phyloP scores from a whole-genome alignment of 2,113 vertebrate species.

The Sapayoa aenigma region DNA sequence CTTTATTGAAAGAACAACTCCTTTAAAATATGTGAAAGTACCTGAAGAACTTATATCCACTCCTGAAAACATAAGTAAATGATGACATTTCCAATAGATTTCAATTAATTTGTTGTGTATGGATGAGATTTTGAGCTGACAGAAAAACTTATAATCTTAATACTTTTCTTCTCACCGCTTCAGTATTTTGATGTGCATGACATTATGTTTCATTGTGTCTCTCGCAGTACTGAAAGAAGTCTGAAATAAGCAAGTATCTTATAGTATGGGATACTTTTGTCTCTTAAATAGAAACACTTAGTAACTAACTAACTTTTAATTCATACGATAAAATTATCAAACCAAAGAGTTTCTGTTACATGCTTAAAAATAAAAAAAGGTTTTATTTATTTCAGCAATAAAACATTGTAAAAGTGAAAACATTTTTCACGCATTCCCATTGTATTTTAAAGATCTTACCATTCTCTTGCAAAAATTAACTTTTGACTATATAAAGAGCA shows the following conservation, averaged over 20 bases:
- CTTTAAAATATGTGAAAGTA: neutral
- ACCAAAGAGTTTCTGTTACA: neutral
- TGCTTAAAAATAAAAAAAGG: neutral
- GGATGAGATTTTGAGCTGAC: neutral
- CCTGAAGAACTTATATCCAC: neutral
- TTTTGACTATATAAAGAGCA: neutral
- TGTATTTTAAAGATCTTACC: neutral
- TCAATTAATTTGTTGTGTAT: neutral
- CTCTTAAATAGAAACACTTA: neutral
- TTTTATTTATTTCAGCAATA: neutral
- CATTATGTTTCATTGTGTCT: neutral
- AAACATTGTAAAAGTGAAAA: neutral
- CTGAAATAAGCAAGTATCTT: neutral
- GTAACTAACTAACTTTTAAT: neutral
- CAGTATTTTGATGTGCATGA: neutral
- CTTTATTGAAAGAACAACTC: neutral
- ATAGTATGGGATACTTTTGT: neutral
- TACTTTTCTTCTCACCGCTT: rapidly evolving
- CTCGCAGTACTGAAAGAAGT: neutral
- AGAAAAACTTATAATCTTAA: neutral
- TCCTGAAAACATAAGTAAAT: neutral
- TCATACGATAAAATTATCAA: neutral
- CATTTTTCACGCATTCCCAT: neutral
- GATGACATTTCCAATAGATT: neutral
- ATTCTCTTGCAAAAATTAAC: neutral